These are phyloP conservation scores for Nomada ferruginata DNA, from an alignment of 2,888 invertebrate genomes.

Conservation along the genomic window DNA sequence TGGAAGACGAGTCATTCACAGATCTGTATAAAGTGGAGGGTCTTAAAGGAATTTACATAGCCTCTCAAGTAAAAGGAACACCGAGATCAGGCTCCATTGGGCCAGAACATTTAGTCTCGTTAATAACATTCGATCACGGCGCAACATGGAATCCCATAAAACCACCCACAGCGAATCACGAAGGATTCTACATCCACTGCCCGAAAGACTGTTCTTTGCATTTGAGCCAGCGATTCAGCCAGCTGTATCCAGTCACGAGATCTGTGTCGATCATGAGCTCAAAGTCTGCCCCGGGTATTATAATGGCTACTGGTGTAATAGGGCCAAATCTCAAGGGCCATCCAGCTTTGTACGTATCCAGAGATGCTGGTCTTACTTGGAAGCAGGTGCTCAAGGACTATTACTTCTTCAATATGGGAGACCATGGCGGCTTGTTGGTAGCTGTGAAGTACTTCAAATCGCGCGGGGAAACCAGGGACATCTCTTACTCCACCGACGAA, in stretches of 20 bases:
- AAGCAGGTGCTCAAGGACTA: constrained; percentile 91
- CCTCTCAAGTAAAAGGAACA: constrained; percentile 89
- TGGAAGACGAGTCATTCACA: constrained; percentile 92
- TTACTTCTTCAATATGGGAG: constrained; percentile 95
- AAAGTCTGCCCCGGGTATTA: constrained; percentile 94
- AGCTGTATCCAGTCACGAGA: constrained; percentile 92
- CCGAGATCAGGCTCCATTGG: constrained; percentile 86
- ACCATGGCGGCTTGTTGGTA: constrained; percentile 94
- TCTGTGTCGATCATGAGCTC: constrained; percentile 93
- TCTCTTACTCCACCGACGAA: constrained; percentile 94
- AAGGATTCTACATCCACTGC: constrained; percentile 89
- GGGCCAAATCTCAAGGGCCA: constrained; percentile 92
- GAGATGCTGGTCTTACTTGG: constrained; percentile 94
- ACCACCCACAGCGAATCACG: constrained; percentile 89
- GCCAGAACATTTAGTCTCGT: constrained; percentile 90
- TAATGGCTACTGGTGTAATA: constrained; percentile 93
- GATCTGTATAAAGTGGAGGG: constrained; percentile 95
- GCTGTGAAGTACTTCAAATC: constrained; percentile 93
- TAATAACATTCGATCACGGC: constrained; percentile 95
- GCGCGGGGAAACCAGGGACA: constrained; percentile 90
- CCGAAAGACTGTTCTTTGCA: constrained; percentile 92
- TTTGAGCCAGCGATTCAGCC: constrained; percentile 93
- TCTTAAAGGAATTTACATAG: constrained; percentile 94
- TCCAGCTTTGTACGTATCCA: constrained; percentile 91
- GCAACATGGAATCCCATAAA: constrained; percentile 91